Evolutionary conservation across 1,140 invertebrate genomes (phyloP).

Genomic region (Sminthurides bifidus): DNA sequence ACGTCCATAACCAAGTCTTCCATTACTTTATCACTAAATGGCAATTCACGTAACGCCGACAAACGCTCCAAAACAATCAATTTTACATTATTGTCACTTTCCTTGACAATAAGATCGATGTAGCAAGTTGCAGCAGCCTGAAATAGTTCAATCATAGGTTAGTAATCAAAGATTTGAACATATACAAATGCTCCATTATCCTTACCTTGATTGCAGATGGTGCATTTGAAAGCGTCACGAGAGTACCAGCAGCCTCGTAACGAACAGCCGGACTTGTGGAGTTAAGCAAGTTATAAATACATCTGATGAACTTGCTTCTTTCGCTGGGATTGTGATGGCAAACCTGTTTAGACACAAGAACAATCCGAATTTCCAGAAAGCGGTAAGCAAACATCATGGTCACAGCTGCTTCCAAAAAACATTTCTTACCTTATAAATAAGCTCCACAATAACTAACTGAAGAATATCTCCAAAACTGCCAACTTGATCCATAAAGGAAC

Average conservation of each 20-base stretch:
- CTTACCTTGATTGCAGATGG: slow-evolving; percentile 87
- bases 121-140: slow-evolving; percentile 91
- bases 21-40: slow-evolving; percentile 80
- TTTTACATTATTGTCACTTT: slow-evolving; percentile 99
- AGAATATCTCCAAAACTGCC: slow-evolving; percentile 93
- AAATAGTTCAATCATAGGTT: slow-evolving; percentile 11
- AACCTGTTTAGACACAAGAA: slow-evolving; percentile 46
- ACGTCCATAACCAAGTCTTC: slow-evolving; percentile 99
- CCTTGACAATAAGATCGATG: slow-evolving; percentile 96
- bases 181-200: neutral
- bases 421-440: slow-evolving; percentile 86
- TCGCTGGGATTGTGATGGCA: slow-evolving; percentile 96
- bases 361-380: neutral
- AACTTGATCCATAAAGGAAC: slow-evolving; percentile 86
- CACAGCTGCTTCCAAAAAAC: neutral
- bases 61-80: slow-evolving; percentile 93
- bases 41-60: slow-evolving; percentile 73
- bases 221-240: slow-evolving; percentile 94
- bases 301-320: slow-evolving; percentile 89
- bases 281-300: slow-evolving; percentile 95
- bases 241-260: slow-evolving; percentile 97
- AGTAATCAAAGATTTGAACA: neutral
- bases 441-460: slow-evolving; percentile 95
- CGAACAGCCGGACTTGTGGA: slow-evolving; percentile 90
- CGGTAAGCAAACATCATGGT: neutral